A percentile compares a stretch with the other conserved stretches of the same genome.
Evolutionary conservation across 1,140 invertebrate species (phyloP).

Genomic region (Papilio machaon): DNA sequence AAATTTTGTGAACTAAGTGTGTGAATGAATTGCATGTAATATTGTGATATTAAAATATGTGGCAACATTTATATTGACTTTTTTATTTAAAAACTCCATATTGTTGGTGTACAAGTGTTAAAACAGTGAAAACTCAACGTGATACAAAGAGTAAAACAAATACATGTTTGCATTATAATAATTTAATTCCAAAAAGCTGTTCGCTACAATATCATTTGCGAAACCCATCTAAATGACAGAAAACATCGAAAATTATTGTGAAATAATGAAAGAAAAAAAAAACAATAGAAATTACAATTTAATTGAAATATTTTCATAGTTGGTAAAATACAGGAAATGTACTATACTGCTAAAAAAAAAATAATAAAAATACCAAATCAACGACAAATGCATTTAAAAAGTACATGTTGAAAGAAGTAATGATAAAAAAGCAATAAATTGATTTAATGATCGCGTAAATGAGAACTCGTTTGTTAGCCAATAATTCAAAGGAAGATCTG

Average conservation of each 20-base stretch:
- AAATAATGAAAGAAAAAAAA: conserved; percentile 36
- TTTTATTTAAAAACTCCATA: background rate
- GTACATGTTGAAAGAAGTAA: background rate
- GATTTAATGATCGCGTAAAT: background rate
- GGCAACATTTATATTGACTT: background rate
- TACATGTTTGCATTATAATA: conserved; percentile 35
- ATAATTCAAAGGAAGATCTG: background rate
- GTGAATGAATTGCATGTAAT: background rate
- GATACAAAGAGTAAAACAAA: conserved; percentile 23
- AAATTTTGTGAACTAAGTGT: background rate
- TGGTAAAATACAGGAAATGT: conserved; percentile 30
- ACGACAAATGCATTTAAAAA: conserved; percentile 22
- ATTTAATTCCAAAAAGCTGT: conserved; percentile 49
- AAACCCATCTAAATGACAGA: conserved; percentile 46
- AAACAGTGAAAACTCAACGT: too few species aligned
- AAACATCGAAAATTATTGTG: conserved; percentile 40
- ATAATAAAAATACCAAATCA: background rate
- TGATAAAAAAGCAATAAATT: conserved; percentile 5
- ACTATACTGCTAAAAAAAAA: conserved; percentile 14
- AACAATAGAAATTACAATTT: conserved; percentile 28
- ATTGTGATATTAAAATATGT: background rate
- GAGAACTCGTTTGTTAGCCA: background rate
- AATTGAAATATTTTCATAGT: conserved; percentile 32
- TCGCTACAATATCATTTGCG: conserved; percentile 49
- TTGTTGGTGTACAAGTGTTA: too few species aligned